These are phyloP conservation scores for Collichthys lucidus DNA, from an alignment of 2,113 vertebrate genomes.

Conservation along the genomic window DNA sequence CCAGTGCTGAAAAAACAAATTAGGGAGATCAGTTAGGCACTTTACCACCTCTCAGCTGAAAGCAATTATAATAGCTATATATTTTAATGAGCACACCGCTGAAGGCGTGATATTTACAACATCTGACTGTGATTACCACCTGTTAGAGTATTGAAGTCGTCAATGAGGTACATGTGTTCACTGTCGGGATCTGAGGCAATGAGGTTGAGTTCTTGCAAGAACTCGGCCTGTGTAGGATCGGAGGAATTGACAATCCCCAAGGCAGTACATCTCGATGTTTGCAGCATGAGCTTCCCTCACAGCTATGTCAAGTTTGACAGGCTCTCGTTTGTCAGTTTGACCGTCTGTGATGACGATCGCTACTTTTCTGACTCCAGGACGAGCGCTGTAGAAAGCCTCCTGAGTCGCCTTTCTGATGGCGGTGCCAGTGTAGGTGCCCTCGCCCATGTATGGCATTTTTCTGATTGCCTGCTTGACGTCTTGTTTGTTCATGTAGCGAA, in stretches of 20 bases:
- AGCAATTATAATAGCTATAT: not conserved
- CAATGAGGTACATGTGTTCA: constrained; percentile 92
- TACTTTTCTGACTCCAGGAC: constrained; percentile 88
- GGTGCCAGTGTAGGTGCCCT: constrained; percentile 92
- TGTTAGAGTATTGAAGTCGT: constrained; percentile 92
- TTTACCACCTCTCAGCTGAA: not conserved
- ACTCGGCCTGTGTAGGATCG: constrained; percentile 88
- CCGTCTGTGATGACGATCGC: constrained; percentile 92
- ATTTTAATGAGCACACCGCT: not conserved
- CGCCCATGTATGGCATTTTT: constrained; percentile 91
- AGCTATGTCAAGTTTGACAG: constrained; percentile 88
- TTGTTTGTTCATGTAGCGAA: constrained; percentile 83
- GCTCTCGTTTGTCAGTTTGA: constrained; percentile 91
- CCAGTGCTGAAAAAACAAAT: constrained; percentile 83
- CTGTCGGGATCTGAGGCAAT: constrained; percentile 93
- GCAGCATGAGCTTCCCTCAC: constrained; percentile 91
- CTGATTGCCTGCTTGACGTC: constrained; percentile 90
- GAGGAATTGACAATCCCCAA: constrained; percentile 91
- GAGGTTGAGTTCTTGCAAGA: constrained; percentile 89
- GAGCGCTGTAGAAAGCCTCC: constrained; percentile 89
- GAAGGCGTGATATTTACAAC: not conserved
- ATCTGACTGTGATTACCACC: constrained; percentile 75
- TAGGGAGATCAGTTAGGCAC: not conserved
- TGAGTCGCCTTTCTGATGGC: constrained; percentile 91
- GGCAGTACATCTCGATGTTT: constrained; percentile 93